Evolutionary conservation across 2,888 invertebrate genomes (phyloP), one percentile per base, ranked within the genome.

Genomic region (Drosophila cognata): DNA sequence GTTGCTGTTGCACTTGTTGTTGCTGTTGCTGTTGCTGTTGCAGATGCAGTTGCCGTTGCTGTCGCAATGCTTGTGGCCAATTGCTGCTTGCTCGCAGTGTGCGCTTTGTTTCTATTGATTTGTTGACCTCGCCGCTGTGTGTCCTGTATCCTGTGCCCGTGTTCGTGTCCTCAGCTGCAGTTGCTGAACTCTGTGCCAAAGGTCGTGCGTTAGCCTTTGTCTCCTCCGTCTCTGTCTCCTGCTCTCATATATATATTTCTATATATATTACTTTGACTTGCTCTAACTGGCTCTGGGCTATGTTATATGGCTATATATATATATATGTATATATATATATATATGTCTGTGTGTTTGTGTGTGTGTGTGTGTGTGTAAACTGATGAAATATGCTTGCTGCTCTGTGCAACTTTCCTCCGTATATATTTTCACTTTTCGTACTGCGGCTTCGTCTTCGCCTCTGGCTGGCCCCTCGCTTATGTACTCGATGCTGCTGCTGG

Each of bases 181-280:
- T 76, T 78, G 59, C 73, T 90, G 89, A 86, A 90, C 86, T 84
- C 75, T 69, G 73, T 90, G 86, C 90, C 89, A 87, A 87, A 86
- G 90, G 89, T 89, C 88, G 90, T 76, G 73, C 88, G 90, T 90
- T 89, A 78, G 84, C 90, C 90, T 88, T 89, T 89, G 88, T 88
- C 88, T 68, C 81, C 79, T 58, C 68, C 69, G 77, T 48, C 63
- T 62, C 55, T 25, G 57, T 56, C 55, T 70, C 50, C 60, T 46
- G 2, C 28, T 56, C 28, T 50, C 28, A 56, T 21, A 38, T 56
- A 25, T 35, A 55, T 25, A 36, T 28, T 13, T 35, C 10, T 16
- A 10, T 56, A 63, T 59, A 36, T 75, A 68, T 58, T 68, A 50
- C 78, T 75, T 67, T 55, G 80, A 67, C 71, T 57, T 62, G 73